Conservation (phyloP, 2,113 vertebrate genomes). For the Murina feae region DNA sequence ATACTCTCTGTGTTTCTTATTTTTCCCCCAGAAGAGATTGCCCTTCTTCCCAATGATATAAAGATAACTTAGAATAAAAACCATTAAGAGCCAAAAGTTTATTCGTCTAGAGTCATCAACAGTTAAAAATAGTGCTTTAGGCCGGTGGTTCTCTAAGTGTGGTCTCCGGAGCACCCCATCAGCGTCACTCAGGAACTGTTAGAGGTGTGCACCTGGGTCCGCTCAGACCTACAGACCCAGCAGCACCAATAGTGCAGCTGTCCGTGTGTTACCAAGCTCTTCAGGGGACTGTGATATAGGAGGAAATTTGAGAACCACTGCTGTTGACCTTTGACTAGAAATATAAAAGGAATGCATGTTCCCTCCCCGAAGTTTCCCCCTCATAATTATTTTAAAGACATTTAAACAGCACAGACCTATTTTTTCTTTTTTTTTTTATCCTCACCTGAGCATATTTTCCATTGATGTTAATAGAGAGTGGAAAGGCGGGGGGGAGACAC, state of each 20-base stretch:
- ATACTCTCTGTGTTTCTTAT: background rate
- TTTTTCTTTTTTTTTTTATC: background rate
- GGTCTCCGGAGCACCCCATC: background rate
- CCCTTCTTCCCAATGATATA: background rate
- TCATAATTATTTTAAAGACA: background rate
- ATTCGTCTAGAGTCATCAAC: background rate
- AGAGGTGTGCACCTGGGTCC: background rate
- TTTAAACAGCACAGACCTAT: background rate
- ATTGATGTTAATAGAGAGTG: too few species aligned
- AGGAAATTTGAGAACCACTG: background rate
- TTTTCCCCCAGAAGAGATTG: background rate
- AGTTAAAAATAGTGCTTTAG: background rate
- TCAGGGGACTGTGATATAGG: background rate
- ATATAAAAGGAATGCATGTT: background rate
- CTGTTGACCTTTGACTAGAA: background rate
- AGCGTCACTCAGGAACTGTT: background rate
- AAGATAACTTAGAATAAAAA: background rate
- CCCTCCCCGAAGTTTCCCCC: too few species aligned
- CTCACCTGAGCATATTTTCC: too few species aligned
- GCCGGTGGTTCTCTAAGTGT: background rate
- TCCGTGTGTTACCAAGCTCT: background rate
- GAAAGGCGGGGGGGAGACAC: too few species aligned
- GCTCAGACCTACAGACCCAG: background rate
- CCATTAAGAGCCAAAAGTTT: background rate
- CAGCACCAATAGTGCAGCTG: background rate